Percentiles rank a stretch among this genome's conserved stretches.
phyloP scores from a whole-genome alignment of 2,113 vertebrate genomes.

The Archilochus colubris region DNA sequence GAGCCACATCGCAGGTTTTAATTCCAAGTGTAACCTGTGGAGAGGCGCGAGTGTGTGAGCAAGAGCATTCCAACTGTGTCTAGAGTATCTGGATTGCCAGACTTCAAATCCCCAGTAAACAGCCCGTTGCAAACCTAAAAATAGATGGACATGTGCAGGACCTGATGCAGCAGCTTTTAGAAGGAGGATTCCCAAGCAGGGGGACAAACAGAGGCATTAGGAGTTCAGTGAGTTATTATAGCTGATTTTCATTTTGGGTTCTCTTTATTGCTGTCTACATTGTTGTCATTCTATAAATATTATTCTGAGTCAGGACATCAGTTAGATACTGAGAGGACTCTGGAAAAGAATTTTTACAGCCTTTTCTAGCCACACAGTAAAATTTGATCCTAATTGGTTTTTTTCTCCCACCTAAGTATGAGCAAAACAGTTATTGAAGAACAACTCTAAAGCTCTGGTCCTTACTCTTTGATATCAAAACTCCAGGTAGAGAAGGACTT shows the following conservation, averaged over 20 bases:
- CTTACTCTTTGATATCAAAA: not conserved
- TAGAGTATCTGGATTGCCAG: slow-evolving; percentile 69
- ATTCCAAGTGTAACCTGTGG: slow-evolving; percentile 60
- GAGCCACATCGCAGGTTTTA: slow-evolving; percentile 56
- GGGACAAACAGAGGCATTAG: not conserved
- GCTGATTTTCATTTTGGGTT: not conserved
- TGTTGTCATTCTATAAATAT: not conserved
- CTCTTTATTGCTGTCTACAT: not conserved
- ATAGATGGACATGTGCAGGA: slow-evolving; percentile 63
- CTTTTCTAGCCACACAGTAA: not conserved
- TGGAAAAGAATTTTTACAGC: not conserved
- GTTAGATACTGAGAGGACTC: not conserved
- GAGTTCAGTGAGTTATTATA: not conserved
- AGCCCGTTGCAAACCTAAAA: slow-evolving; percentile 64
- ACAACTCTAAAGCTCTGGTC: not conserved
- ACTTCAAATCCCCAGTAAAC: slow-evolving; percentile 69
- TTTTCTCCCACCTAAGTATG: not conserved
- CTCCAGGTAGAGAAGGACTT: not conserved
- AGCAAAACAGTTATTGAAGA: not conserved
- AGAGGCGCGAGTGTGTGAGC: slow-evolving; percentile 22
- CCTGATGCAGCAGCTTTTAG: slow-evolving; percentile 60
- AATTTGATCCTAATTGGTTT: not conserved
- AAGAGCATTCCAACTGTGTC: slow-evolving; percentile 66
- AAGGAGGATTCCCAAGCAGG: slow-evolving; percentile 9
- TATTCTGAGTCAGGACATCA: not conserved